These are phyloP conservation scores for Nyctereutes procyonoides DNA, from an alignment of 2,113 vertebrate genomes.

Conservation along the genomic window DNA sequence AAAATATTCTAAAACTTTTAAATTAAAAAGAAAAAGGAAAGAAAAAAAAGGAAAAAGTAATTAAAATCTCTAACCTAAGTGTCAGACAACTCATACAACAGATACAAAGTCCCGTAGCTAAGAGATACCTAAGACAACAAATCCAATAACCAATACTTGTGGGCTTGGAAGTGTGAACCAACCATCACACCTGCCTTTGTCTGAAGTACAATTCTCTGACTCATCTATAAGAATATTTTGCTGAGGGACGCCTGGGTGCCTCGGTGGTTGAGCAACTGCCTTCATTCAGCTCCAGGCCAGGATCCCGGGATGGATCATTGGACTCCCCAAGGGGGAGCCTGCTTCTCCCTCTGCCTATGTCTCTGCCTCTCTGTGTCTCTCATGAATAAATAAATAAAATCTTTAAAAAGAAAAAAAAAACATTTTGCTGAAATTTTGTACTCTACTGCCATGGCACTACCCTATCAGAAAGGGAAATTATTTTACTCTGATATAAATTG, in stretches of 20 bases:
- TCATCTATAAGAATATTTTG: background rate
- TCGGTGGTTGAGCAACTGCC: no score
- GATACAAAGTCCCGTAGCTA: background rate
- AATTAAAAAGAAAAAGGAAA: background rate
- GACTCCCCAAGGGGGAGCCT: no score
- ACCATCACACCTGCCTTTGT: background rate
- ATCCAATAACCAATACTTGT: background rate
- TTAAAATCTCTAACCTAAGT: background rate
- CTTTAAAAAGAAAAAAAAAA: no score
- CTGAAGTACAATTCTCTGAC: background rate
- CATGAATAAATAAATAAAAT: no score
- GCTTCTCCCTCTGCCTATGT: no score
- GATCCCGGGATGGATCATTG: no score
- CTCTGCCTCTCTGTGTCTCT: no score
- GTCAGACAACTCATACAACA: background rate
- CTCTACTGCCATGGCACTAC: background rate
- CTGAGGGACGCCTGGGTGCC: background rate
- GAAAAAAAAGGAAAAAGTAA: constrained; percentile 20
- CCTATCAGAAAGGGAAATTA: background rate
- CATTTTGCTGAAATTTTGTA: background rate
- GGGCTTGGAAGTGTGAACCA: background rate
- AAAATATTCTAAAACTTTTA: constrained; percentile 27
- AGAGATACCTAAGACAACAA: background rate
- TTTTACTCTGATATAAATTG: background rate
- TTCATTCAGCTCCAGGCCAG: no score